Percentiles rank a stretch among this genome's conserved stretches.
phyloP scores from a whole-genome alignment of 2,888 invertebrate genomes.

The Tanytarsus gracilentus region DNA sequence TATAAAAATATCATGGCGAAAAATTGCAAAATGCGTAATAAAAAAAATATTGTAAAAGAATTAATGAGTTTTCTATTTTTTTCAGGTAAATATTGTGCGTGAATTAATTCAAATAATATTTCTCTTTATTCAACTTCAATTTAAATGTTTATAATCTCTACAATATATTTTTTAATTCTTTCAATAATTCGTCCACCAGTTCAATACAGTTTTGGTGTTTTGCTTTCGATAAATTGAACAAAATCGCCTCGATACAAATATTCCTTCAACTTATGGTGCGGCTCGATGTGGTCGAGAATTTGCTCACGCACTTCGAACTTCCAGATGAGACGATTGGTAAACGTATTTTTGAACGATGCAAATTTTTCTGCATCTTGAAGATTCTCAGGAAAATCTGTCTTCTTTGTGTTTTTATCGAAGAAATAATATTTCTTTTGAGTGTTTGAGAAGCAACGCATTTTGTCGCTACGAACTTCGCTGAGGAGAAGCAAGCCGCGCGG shows the following conservation, averaged over 20 bases:
- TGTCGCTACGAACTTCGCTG: constrained; percentile 37
- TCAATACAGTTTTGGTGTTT: constrained; percentile 9
- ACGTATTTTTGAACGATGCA: constrained; percentile 40
- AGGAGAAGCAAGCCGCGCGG: constrained; percentile 41
- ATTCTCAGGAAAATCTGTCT: constrained; percentile 33
- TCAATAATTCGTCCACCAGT: too few relatives aligned
- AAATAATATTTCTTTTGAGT: constrained; percentile 37
- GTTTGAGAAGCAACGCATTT: constrained; percentile 36
- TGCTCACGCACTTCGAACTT: constrained; percentile 41
- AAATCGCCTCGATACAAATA: constrained; percentile 33
- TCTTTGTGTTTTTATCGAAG: constrained; percentile 33
- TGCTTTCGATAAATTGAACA: constrained; percentile 30
- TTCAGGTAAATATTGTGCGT: too few relatives aligned
- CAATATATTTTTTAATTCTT: too few relatives aligned
- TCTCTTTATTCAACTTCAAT: too few relatives aligned
- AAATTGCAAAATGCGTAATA: too few relatives aligned
- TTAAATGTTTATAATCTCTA: too few relatives aligned
- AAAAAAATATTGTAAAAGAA: too few relatives aligned
- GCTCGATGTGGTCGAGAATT: constrained; percentile 36
- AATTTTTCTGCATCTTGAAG: constrained; percentile 34
- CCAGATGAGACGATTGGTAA: constrained; percentile 37
- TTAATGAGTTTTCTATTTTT: too few relatives aligned
- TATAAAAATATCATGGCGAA: too few relatives aligned
- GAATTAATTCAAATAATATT: too few relatives aligned
- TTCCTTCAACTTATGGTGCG: constrained; percentile 9